Base-by-base conservation (phyloP, 2,113 vertebrate genomes). In the Ailurus styani region DNA sequence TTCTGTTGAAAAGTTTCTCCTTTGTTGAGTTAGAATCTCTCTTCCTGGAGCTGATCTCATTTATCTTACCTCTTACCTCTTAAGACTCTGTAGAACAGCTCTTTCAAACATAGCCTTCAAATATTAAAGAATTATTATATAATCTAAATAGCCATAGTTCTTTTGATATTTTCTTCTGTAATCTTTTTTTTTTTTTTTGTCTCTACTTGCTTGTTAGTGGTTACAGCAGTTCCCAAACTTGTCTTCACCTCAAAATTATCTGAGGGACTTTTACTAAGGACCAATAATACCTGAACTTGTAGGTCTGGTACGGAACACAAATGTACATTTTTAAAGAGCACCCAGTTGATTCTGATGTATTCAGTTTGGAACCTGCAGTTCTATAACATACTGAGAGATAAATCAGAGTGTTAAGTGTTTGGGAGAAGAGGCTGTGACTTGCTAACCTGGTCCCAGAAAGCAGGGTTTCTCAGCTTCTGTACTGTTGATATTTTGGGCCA, bases 121-220 rank as follows among this genome's bases (percentile, higher is more conserved):
- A 70, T 90, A 87, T 55, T 91, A 90, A 87, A 90, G 37, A 93
- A 89, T 93, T 82, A 47, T 72, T 93, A 79, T 66, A 75, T 34
- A 96, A 79, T 23, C 29, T 89, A 75, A 90, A 37, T 55, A 50
- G 45, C 50, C 9, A 73, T 2, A 83, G 77, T n/a, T 79, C 34
- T 94, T 91, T 84, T 17, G 21, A 0, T 77, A 21, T 62, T 52
- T 68, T 37, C 37, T 70, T 87, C 60, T 50, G 29, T 92, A 60
- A 77, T 27, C 2, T 75, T 29, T 14, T 87, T 87, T 84, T 85
- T 31, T 7, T 29, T 29, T 27, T 73, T 84, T 52, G 6, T 29
- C 9, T 52, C 10, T 72, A 47, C 12, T 83, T 87, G n/a, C n/a
- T 85, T 85, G 7, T 37, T 86, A 73, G 50, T 73, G 23, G 47